phyloP scores from a whole-genome alignment of 2,888 invertebrate species.

The Bhutanitis thaidina region DNA sequence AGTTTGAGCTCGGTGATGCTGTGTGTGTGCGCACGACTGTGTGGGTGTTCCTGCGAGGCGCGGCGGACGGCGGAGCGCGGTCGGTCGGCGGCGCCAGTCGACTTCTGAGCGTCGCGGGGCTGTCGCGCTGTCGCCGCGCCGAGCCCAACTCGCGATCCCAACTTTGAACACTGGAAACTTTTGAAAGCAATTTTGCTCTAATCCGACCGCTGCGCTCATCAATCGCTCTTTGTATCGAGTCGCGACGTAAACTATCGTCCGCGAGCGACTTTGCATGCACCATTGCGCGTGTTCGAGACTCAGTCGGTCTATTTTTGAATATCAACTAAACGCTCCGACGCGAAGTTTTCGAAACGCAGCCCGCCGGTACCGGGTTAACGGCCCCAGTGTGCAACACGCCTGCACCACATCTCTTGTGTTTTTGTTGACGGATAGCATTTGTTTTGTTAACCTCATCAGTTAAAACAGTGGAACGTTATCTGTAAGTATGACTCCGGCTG shows the following conservation, averaged over 20 bases:
- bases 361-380: conserved; percentile 72
- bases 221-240: conserved; percentile 45
- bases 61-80: conserved; percentile 42
- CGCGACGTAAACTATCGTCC: conserved; percentile 42
- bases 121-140: conserved; percentile 60
- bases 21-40: conserved; percentile 35
- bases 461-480: conserved; percentile 65
- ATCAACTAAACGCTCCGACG: conserved; percentile 73
- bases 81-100: conserved; percentile 70
- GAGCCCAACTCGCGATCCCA: conserved; percentile 64
- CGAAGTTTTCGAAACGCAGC: conserved; percentile 77
- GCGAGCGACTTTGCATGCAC: conserved; percentile 42
- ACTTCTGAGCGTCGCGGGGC: conserved; percentile 65
- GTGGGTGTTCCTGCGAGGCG: conserved; percentile 65
- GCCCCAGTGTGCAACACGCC: conserved; percentile 70
- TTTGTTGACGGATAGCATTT: conserved; percentile 73
- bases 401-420: conserved; percentile 73
- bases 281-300: conserved; percentile 57
- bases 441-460: conserved; percentile 65
- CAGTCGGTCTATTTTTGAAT: conserved; percentile 77
- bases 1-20: conserved; percentile 29
- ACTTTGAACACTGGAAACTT: conserved; percentile 79
- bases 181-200: conserved; percentile 59
- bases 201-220: conserved; percentile 44
- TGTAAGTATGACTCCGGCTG: conserved; percentile 77